Percentiles rank a stretch among this genome's conserved stretches.
These are phyloP conservation scores for Equus przewalskii DNA, from an alignment of 2,113 vertebrate species.

Conservation along the genomic window DNA sequence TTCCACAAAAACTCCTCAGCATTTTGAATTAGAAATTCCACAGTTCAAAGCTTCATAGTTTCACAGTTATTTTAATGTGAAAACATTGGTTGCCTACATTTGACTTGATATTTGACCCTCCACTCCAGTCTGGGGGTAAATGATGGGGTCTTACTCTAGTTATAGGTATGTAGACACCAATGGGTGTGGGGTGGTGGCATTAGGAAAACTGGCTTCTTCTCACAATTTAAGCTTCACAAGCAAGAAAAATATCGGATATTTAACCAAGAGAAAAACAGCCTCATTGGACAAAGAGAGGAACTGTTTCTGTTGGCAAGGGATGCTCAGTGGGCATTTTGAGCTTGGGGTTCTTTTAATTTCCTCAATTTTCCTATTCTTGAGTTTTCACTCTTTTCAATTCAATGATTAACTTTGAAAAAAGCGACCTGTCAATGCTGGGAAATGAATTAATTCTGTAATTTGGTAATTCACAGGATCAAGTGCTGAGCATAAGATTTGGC, in stretches of 20 bases:
- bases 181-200: neutral
- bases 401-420: neutral
- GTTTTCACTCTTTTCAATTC: neutral
- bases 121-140: neutral
- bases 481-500: neutral
- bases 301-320: neutral
- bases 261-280: neutral
- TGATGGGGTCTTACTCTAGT: neutral
- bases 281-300: neutral
- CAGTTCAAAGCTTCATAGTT: neutral
- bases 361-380: neutral
- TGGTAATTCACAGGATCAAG: neutral
- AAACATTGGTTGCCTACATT: neutral
- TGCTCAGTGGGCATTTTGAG: neutral
- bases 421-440: neutral
- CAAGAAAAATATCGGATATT: neutral
- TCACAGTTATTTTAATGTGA: neutral
- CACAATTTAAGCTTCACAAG: neutral
- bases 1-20: neutral
- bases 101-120: neutral
- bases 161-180: neutral
- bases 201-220: neutral
- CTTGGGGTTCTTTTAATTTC: neutral
- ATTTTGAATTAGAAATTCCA: slow-evolving; percentile 19
- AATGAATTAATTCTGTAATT: slow-evolving; percentile 3